Evolutionary conservation across 2,113 vertebrate species (phyloP).

Genomic region (Otolemur garnettii): DNA sequence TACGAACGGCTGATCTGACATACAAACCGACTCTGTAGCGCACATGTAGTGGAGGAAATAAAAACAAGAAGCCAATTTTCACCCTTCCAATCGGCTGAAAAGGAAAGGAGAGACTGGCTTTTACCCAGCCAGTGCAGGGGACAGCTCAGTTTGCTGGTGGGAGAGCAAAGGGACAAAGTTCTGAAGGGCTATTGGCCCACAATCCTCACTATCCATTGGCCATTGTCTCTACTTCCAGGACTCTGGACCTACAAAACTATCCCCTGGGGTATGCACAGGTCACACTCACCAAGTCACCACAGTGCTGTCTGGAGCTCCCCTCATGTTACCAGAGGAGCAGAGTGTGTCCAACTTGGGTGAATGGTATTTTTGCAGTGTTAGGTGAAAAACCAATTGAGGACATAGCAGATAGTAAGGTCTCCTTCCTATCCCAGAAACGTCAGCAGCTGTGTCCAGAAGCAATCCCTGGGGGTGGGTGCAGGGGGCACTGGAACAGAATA

Average conservation of each 20-base stretch:
- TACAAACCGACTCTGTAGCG: too few relatives aligned
- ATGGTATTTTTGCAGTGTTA: rapidly evolving
- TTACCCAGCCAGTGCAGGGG: rapidly evolving
- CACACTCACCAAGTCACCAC: rapidly evolving
- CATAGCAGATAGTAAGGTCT: background rate
- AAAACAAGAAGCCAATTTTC: background rate
- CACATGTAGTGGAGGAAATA: rapidly evolving
- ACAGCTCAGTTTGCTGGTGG: background rate
- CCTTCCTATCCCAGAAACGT: background rate
- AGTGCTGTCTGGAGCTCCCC: background rate
- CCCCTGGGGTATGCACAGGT: background rate
- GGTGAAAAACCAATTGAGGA: background rate
- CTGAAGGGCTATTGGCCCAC: background rate
- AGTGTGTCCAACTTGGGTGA: rapidly evolving
- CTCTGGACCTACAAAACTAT: background rate
- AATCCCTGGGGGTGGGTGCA: background rate
- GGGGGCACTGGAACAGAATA: too few relatives aligned
- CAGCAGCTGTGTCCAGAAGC: rapidly evolving
- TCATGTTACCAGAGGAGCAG: rapidly evolving
- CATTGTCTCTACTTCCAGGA: background rate
- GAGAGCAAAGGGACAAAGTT: background rate
- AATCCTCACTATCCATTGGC: background rate
- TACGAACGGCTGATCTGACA: background rate
- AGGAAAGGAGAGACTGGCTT: rapidly evolving
- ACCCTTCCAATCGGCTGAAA: background rate